Conservation (phyloP, 2,113 vertebrate genomes). For the Calidris pugnax region DNA sequence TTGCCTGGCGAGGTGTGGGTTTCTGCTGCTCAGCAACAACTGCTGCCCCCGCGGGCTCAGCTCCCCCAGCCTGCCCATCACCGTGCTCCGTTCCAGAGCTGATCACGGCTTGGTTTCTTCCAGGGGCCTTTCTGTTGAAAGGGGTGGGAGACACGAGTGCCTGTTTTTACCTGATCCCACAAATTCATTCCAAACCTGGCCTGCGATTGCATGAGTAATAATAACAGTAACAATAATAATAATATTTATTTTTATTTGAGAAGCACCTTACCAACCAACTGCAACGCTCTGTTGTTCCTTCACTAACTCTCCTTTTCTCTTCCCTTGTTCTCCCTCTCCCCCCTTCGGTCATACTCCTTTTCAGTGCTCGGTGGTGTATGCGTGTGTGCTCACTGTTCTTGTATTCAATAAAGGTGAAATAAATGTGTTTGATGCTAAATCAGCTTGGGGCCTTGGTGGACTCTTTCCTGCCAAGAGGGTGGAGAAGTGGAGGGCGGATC, state of each 20-base stretch:
- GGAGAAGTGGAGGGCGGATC: neutral
- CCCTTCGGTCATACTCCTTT: slow-evolving; percentile 57
- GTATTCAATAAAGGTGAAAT: slow-evolving; percentile 95
- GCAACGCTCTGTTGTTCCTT: slow-evolving; percentile 70
- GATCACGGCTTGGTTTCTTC: slow-evolving; percentile 30
- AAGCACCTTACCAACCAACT: slow-evolving; percentile 78
- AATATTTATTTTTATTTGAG: slow-evolving; percentile 68
- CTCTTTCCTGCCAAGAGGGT: neutral
- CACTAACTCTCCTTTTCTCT: slow-evolving; percentile 72
- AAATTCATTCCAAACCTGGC: slow-evolving; percentile 75
- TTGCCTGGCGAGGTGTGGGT: neutral
- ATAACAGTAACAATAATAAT: slow-evolving; percentile 36
- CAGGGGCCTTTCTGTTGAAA: slow-evolving; percentile 60
- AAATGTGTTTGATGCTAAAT: slow-evolving; percentile 87
- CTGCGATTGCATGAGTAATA: slow-evolving; percentile 80
- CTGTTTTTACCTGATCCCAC: slow-evolving; percentile 70
- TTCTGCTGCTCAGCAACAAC: slow-evolving; percentile 11
- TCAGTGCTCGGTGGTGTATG: slow-evolving; percentile 92
- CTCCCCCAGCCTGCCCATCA: neutral
- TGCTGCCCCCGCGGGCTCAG: neutral
- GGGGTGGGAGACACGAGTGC: slow-evolving; percentile 68
- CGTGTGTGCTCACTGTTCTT: slow-evolving; percentile 95
- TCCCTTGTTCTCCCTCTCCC: slow-evolving; percentile 68
- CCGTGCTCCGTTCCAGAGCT: neutral
- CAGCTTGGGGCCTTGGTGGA: neutral